phyloP scores from a whole-genome alignment of 2,797 vertebrate genomes.

The Valencia hispanica region DNA sequence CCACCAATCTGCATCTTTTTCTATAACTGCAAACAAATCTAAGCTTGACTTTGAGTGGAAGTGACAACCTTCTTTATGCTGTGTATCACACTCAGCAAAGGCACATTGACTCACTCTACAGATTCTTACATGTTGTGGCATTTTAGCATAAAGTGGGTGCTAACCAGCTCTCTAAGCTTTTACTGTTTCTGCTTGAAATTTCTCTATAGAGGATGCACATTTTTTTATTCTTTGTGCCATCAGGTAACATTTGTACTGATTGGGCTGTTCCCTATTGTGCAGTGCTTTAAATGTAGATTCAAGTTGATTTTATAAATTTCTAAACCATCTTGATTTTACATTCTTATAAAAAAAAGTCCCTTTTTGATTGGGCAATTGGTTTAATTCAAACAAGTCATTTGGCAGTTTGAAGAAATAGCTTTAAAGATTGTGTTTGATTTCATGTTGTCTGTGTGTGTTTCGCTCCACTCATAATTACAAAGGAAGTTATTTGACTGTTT shows the following conservation, averaged over 20 bases:
- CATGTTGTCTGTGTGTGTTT: constrained; percentile 16
- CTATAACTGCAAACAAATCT: constrained; percentile 33
- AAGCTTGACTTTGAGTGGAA: constrained; percentile 61
- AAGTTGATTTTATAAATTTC: not conserved
- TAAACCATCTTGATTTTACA: not conserved
- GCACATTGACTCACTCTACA: constrained; percentile 71
- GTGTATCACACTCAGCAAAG: constrained; percentile 71
- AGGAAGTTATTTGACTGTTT: constrained; percentile 32
- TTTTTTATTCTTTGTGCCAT: not conserved
- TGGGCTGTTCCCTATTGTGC: constrained; percentile 37
- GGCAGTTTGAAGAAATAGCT: not conserved
- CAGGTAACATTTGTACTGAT: constrained; percentile 39
- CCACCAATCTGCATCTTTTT: constrained; percentile 39
- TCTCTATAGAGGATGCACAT: constrained; percentile 17
- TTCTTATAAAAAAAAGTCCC: constrained; percentile 6
- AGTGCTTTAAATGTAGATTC: constrained; percentile 1
- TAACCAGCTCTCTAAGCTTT: constrained; percentile 28
- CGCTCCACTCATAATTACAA: constrained; percentile 12
- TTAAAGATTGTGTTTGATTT: constrained; percentile 15
- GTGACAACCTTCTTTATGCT: constrained; percentile 72
- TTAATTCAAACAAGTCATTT: constrained; percentile 1
- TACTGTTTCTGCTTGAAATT: constrained; percentile 47
- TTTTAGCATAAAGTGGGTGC: constrained; percentile 62
- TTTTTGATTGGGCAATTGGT: not conserved
- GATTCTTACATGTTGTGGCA: constrained; percentile 67